A percentile compares a stretch with the other conserved stretches of the same genome.
phyloP scores from a whole-genome alignment of 2,888 invertebrate species.

The Lysandra coridon region DNA sequence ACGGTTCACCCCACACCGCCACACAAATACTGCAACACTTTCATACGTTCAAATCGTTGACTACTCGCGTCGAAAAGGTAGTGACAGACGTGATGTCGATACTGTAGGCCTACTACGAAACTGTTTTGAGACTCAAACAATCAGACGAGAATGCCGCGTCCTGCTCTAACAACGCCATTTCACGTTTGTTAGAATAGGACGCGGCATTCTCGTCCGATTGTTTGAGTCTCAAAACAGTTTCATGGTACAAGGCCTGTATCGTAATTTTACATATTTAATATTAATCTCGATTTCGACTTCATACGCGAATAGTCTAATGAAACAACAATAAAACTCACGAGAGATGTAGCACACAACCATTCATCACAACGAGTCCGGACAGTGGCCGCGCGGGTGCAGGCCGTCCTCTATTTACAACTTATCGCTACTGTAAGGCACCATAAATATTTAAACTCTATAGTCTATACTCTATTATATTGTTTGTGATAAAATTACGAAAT shows the following conservation, averaged over 20 bases:
- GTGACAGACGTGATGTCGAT: neutral
- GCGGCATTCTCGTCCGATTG: too few species aligned
- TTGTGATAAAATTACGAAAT: conserved; percentile 13
- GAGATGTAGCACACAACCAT: conserved; percentile 31
- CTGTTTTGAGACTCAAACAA: too few species aligned
- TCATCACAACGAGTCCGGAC: neutral
- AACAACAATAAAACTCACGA: neutral
- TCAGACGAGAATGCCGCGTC: too few species aligned
- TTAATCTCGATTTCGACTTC: neutral
- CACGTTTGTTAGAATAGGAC: too few species aligned
- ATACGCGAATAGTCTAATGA: neutral
- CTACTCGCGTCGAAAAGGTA: neutral
- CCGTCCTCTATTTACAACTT: conserved; percentile 30
- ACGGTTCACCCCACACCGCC: neutral
- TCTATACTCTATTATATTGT: neutral
- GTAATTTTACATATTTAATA: neutral
- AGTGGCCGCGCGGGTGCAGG: neutral
- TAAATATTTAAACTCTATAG: conserved; percentile 29
- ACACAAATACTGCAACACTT: neutral
- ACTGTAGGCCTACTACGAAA: neutral
- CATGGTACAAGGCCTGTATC: neutral
- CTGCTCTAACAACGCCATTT: too few species aligned
- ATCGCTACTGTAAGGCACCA: conserved; percentile 33
- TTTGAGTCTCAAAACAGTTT: too few species aligned
- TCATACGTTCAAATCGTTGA: neutral